phyloP scores from a whole-genome alignment of 1,140 invertebrate genomes.

The Drosophila paulistorum region DNA sequence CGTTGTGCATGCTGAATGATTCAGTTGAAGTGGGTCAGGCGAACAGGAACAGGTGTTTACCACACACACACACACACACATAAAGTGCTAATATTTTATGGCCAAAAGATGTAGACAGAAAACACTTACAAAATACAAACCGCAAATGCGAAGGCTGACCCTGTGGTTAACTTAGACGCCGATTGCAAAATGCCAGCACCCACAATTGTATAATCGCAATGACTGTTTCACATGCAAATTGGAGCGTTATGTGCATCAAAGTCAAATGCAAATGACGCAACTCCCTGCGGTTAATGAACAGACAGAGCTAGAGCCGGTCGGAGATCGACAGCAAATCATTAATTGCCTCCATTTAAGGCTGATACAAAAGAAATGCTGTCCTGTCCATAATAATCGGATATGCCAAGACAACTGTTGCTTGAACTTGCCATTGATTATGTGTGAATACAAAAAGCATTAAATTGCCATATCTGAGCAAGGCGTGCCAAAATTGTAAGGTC shows the following conservation, averaged over 20 bases:
- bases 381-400: conserved; percentile 34
- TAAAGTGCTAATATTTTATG: conserved; percentile 16
- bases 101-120: conserved; percentile 3
- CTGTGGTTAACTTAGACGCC: conserved; percentile 41
- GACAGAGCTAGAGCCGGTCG: neutral
- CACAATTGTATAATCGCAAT: conserved; percentile 20
- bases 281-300: conserved; percentile 34
- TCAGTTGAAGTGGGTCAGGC: conserved; percentile 56
- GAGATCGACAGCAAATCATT: conserved; percentile 21
- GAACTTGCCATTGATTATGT: conserved; percentile 61
- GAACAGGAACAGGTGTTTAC: conserved; percentile 62
- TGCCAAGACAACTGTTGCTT: conserved; percentile 34
- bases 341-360: conserved; percentile 34
- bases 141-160: conserved; percentile 52
- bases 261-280: conserved; percentile 63
- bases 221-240: conserved; percentile 56
- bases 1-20: conserved; percentile 41
- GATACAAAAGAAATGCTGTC: conserved; percentile 44
- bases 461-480: conserved; percentile 43
- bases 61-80: conserved; percentile 8
- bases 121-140: conserved; percentile 10
- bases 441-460: conserved; percentile 41
- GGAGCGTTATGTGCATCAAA: conserved; percentile 57
- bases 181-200: conserved; percentile 46
- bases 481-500: conserved; percentile 52